Evolutionary conservation across 2,797 vertebrate genomes (phyloP).

Genomic region (Pterois miles): DNA sequence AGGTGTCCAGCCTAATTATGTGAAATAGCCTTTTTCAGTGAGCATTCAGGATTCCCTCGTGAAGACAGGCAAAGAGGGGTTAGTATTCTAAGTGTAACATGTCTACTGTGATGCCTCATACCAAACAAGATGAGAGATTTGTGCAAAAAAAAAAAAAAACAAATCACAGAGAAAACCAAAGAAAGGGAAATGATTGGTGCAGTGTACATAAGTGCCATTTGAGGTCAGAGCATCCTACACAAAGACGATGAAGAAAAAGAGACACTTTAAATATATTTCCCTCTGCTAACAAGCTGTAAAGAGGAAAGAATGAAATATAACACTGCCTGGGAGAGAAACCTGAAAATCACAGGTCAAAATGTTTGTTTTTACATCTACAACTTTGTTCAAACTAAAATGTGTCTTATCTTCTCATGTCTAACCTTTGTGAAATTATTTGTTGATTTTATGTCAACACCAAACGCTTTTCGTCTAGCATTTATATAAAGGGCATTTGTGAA

Average conservation of each 20-base stretch:
- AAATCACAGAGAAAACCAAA: constrained; percentile 14
- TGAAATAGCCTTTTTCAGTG: constrained; percentile 39
- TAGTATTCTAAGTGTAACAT: constrained; percentile 33
- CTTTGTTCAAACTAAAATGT: background rate
- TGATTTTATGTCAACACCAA: background rate
- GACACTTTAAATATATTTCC: background rate
- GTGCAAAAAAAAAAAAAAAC: background rate
- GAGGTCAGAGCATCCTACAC: background rate
- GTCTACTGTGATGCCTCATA: constrained; percentile 30
- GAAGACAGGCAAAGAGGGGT: constrained; percentile 28
- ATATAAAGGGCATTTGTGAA: background rate
- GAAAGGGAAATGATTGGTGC: constrained; percentile 7
- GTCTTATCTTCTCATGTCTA: background rate
- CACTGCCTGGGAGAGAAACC: background rate
- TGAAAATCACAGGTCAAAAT: constrained; percentile 3
- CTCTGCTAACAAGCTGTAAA: background rate
- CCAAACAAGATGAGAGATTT: constrained; percentile 27
- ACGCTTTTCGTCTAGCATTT: background rate
- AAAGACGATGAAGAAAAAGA: constrained; percentile 16
- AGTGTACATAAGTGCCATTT: constrained; percentile 1
- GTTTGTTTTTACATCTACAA: background rate
- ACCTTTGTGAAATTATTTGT: background rate
- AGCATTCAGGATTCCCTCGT: constrained; percentile 44
- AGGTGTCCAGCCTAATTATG: constrained; percentile 59
- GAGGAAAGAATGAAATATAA: constrained; percentile 7